Base-by-base conservation (phyloP, 2,888 invertebrate genomes). In the Phasia obesa region DNA sequence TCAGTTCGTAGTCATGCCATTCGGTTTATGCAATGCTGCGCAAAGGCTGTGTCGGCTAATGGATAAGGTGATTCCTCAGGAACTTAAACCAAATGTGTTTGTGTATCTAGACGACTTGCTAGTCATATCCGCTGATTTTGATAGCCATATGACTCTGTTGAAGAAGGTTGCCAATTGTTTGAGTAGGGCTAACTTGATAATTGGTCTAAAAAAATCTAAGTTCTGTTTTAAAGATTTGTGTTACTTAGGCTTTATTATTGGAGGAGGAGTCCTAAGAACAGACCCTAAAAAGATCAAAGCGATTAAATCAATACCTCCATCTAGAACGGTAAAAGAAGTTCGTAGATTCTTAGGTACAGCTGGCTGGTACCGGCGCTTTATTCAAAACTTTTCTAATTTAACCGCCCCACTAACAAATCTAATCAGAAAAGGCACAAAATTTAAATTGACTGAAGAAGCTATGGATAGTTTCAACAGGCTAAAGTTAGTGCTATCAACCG, bases 231-330 rank as follows among this genome's bases (percentile, higher is more conserved):
- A 27, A 5, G 27, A 27, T 3, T 27, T 27, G 17, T 59, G 60
- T 11, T 75, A 79, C 44, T 17, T 74, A 31, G 76, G 57, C n/a
- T 74, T 42, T 17, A n/a, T 81, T 21, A 73, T 84, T 3, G 83
- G 84, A 4, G 27, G 27, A 5, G 31, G 44, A 13, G 70, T 65
- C 4, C 27, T 27, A 5, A 27, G 5, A 27, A 27, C 27, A 3
- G 27, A 27, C 5, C 5, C 27, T 27, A 5, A 27, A 27, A 27
- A 27, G 5, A 5, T 27, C 5, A 5, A 4, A 5, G 27, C 4
- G 3, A 27, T 27, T 4, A 3, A 27, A 5, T 4, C 3, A 27
- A 27, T 27, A 27, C 27, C 27, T 4, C 5, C 5, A 5, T 5
- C 27, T 5, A 27, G 5, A 17, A 31, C 21, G 7, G 35, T 55